A percentile compares a stretch with the other conserved stretches of the same genome.
phyloP scores from a whole-genome alignment of 53 echinoderm and acorn worm genomes.

The Zoroaster sp. region DNA sequence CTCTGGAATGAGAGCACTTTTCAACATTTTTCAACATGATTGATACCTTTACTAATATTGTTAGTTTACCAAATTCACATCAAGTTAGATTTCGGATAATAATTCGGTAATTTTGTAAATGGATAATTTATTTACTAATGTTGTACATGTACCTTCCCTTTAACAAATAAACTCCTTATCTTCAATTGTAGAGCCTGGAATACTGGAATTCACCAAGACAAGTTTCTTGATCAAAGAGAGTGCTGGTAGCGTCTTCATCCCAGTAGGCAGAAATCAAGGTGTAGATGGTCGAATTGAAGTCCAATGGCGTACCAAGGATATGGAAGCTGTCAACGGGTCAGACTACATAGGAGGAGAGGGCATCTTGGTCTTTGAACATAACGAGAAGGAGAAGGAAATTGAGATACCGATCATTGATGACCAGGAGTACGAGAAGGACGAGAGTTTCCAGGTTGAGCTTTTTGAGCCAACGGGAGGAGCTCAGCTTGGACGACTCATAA shows the following conservation, averaged over 20 bases:
- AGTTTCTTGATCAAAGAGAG: constrained; percentile 93
- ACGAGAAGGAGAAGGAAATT: constrained; percentile 93
- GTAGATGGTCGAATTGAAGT: constrained; percentile 86
- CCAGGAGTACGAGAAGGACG: constrained; percentile 97
- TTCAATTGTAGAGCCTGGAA: constrained; percentile 97
- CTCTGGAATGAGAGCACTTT: too few relatives aligned
- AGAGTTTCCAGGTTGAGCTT: constrained; percentile 94
- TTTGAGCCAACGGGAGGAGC: constrained; percentile 86
- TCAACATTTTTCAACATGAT: too few relatives aligned
- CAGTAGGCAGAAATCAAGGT: constrained; percentile 77
- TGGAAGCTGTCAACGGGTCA: constrained; percentile 81
- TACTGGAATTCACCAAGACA: constrained; percentile 89
- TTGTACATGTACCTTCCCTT: too few relatives aligned
- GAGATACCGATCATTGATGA: constrained; percentile 96
- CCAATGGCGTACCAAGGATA: constrained; percentile 91
- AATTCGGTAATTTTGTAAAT: too few relatives aligned
- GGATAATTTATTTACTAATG: too few relatives aligned
- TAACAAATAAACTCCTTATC: too few relatives aligned
- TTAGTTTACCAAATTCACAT: too few relatives aligned
- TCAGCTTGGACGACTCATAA: constrained; percentile 88
- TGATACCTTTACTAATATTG: too few relatives aligned
- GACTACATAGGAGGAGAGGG: constrained; percentile 92
- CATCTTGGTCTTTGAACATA: constrained; percentile 85
- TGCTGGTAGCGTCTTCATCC: constrained; percentile 77
- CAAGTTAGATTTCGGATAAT: too few relatives aligned